These are phyloP conservation scores for Acyrthosiphon pisum DNA, from an alignment of 1,140 invertebrate genomes.

Conservation along the genomic window DNA sequence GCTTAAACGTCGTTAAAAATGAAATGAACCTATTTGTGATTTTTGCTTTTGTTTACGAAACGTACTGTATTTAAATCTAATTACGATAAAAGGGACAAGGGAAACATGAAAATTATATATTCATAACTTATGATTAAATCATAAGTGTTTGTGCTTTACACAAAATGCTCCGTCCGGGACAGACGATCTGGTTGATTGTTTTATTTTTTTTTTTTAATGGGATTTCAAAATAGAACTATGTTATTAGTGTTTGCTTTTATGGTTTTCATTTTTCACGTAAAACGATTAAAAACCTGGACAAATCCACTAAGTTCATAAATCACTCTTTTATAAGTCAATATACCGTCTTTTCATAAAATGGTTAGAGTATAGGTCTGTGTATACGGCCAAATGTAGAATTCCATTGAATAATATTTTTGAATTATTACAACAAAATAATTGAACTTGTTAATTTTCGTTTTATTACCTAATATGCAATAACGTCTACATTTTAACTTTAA, in stretches of 20 bases:
- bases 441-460: too few relatives aligned
- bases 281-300: neutral
- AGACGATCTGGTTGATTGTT: neutral
- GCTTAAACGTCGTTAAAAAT: neutral
- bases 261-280: neutral
- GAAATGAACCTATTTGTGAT: neutral
- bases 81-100: neutral
- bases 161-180: neutral
- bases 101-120: neutral
- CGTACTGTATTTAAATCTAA: neutral
- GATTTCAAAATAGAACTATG: neutral
- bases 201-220: neutral
- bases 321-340: too few relatives aligned
- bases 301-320: neutral
- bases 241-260: neutral
- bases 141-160: neutral
- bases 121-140: too few relatives aligned
- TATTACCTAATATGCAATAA: too few relatives aligned
- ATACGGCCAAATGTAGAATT: too few relatives aligned
- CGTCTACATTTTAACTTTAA: too few relatives aligned
- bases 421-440: too few relatives aligned
- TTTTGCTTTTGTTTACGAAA: neutral
- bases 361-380: too few relatives aligned
- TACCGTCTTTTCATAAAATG: too few relatives aligned
- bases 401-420: too few relatives aligned